Conservation (phyloP, 1,140 invertebrate genomes). For the Diabrotica virgifera region DNA sequence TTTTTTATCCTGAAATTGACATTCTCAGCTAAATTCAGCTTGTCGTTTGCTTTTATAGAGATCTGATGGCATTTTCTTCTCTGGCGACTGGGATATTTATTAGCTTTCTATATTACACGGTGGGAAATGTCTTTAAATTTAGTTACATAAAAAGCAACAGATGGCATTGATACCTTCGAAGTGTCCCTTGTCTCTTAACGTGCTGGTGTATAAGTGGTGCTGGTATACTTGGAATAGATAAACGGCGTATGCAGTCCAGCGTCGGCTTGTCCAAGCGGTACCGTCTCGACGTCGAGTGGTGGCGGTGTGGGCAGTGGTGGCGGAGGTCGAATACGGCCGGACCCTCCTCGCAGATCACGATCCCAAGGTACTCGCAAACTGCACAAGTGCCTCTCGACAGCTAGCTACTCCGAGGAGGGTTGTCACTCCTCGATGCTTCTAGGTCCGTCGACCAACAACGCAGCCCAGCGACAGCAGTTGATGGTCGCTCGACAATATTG, state of each 20-base stretch:
- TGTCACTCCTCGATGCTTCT: constrained; percentile 33
- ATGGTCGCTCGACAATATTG: constrained; percentile 83
- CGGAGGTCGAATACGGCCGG: constrained; percentile 41
- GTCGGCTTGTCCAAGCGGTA: constrained; percentile 35
- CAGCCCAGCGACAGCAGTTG: constrained; percentile 54
- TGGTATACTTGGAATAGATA: constrained; percentile 38
- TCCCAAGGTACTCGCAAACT: constrained; percentile 88
- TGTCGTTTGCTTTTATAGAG: too few relatives aligned
- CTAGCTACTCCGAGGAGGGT: constrained; percentile 68
- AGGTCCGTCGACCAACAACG: constrained; percentile 46
- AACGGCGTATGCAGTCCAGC: constrained; percentile 46
- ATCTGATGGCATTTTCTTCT: too few relatives aligned
- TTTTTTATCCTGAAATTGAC: too few relatives aligned
- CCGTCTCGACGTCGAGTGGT: constrained; percentile 39
- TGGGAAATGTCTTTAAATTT: not conserved
- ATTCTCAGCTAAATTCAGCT: too few relatives aligned
- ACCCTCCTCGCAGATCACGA: constrained; percentile 64
- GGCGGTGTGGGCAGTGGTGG: not conserved
- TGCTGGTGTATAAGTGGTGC: constrained; percentile 23
- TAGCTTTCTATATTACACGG: too few relatives aligned
- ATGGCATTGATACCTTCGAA: constrained; percentile 9
- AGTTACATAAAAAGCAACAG: not conserved
- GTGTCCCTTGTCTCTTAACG: constrained; percentile 15
- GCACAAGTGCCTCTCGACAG: constrained; percentile 81
- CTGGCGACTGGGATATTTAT: too few relatives aligned